Evolutionary conservation across 2,888 invertebrate species (phyloP), one percentile per base, ranked within the genome.

Genomic region (Andricus curvator): DNA sequence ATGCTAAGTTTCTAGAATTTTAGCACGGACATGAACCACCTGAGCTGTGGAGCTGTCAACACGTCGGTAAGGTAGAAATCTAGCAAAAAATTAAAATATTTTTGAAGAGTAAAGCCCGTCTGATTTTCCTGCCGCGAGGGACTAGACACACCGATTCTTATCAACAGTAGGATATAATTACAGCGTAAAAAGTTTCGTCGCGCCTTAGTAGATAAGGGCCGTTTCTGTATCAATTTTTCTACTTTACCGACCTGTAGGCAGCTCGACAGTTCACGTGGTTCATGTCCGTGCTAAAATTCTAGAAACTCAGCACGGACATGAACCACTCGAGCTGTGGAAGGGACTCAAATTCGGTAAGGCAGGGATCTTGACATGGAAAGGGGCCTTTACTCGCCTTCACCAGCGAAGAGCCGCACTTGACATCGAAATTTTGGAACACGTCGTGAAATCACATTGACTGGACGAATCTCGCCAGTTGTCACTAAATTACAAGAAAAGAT

Each of bases 131-230:
- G 82, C 84, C 88, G 84, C 85, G 87, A 86, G 84, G 86, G 90
- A 91, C 90, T 91, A 91, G 90, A 90, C 88, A 90, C 89, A 89
- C 87, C 88, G 89, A 91, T 90, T 87, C 87, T 86, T 87, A 87
- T 85, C 85, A 87, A 88, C 86, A 83, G 64, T 86, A 86, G 84
- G 81, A 86, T 85, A 88, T 85, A 86, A 88, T 89, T 88, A 87
- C 81, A 82, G 68, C 79, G 76, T 84, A 83, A 33, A 78, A 80
- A 83, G 82, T 83, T 81, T 83, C 79, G 82, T 65, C 82, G 81
- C 78, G 78, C 78, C 74, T 80, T 77, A 8, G 37, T 37, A 37
- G 37, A 37, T 37, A 37, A 37, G 37, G 37, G 37, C 37, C 37
- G 37, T 37, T 8, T 37, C 37, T 0, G 1, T 37, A 9, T 37